phyloP scores from a whole-genome alignment of 1,140 invertebrate species.

The Drosophila chauvacae region DNA sequence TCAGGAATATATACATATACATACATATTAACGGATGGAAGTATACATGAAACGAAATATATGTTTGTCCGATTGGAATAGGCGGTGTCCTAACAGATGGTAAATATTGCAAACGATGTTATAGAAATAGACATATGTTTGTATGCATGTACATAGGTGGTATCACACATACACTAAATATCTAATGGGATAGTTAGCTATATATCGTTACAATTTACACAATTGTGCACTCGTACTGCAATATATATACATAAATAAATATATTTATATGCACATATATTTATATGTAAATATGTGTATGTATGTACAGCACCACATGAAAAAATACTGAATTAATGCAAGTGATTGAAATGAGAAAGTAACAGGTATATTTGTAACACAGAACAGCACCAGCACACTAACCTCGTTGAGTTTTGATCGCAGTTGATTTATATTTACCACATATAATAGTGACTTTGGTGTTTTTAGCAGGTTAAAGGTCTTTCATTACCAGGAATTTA shows the following conservation, averaged over 20 bases:
- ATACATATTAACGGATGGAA: constrained; percentile 7
- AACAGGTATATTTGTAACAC: background rate
- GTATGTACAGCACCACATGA: constrained; percentile 9
- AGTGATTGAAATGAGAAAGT: background rate
- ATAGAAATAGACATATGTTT: background rate
- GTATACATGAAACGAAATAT: constrained; percentile 19
- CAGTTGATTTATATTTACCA: constrained; percentile 37
- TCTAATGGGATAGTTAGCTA: constrained; percentile 4
- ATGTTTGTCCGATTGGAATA: constrained; percentile 9
- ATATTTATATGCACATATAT: constrained; percentile 13
- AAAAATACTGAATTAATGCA: constrained; percentile 8
- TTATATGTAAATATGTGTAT: constrained; percentile 12
- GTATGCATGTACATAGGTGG: constrained; percentile 10
- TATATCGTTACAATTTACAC: constrained; percentile 12
- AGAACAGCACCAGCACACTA: constrained; percentile 10
- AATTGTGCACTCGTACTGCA: constrained; percentile 14
- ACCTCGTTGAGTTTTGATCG: constrained; percentile 4
- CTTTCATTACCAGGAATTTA: constrained; percentile 18
- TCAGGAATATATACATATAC: constrained; percentile 1
- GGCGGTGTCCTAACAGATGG: constrained; percentile 21
- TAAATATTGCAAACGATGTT: constrained; percentile 8
- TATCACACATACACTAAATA: background rate
- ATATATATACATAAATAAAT: constrained; percentile 6
- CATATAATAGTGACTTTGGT: constrained; percentile 20
- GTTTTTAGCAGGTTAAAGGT: constrained; percentile 41